These are phyloP conservation scores for Polypedilum pembai DNA, from an alignment of 1,140 invertebrate genomes.

Conservation along the genomic window DNA sequence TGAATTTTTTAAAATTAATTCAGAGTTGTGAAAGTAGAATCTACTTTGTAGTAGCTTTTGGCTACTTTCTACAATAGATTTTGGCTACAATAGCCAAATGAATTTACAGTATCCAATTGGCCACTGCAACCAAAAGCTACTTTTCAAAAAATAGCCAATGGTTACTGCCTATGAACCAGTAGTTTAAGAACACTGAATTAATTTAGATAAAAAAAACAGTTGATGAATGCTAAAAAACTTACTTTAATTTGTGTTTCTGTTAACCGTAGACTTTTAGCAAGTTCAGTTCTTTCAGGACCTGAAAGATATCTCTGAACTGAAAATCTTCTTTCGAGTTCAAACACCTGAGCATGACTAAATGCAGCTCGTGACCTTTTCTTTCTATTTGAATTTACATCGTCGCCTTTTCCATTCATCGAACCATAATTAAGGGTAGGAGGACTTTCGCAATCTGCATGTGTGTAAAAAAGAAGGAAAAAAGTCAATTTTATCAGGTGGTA, in stretches of 20 bases:
- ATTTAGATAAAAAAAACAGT: too few relatives aligned
- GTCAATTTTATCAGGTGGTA: not conserved
- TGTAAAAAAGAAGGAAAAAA: constrained; percentile 27
- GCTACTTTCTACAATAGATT: too few relatives aligned
- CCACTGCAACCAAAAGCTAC: too few relatives aligned
- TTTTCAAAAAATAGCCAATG: too few relatives aligned
- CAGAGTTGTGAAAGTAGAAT: too few relatives aligned
- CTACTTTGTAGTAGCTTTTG: too few relatives aligned
- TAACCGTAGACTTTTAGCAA: constrained; percentile 79
- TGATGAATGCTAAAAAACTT: too few relatives aligned
- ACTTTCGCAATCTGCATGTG: constrained; percentile 5
- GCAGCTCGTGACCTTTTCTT: constrained; percentile 91
- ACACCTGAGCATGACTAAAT: constrained; percentile 91
- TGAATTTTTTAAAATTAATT: too few relatives aligned
- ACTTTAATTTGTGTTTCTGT: constrained; percentile 81
- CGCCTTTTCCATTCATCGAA: not conserved
- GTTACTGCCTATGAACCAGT: too few relatives aligned
- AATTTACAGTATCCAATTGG: too few relatives aligned
- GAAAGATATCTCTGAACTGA: constrained; percentile 91
- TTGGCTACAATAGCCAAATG: too few relatives aligned
- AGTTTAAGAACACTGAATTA: too few relatives aligned
- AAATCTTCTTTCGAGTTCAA: constrained; percentile 88
- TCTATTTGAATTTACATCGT: constrained; percentile 40
- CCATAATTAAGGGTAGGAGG: not conserved
- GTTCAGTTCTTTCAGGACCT: constrained; percentile 86